Percentiles rank a stretch among this genome's conserved stretches.
Evolutionary conservation across 2,888 invertebrate genomes (phyloP).

Genomic region (Acanthoscelides obtectus): DNA sequence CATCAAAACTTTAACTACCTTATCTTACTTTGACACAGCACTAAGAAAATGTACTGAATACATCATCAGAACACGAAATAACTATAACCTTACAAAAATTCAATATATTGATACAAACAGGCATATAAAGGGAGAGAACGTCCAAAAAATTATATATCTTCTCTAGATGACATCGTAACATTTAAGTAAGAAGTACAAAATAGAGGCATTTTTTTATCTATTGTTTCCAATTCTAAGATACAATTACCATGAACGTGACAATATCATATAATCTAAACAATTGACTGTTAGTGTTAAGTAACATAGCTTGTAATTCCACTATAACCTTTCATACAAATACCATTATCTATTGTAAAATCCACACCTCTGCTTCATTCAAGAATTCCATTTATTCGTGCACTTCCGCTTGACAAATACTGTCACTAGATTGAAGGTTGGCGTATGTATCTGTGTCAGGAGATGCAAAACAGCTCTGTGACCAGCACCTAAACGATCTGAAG

Average conservation of each 20-base stretch:
- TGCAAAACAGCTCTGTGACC: not conserved
- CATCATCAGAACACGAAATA: too few species aligned
- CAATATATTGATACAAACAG: too few species aligned
- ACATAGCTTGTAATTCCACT: not conserved
- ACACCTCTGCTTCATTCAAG: not conserved
- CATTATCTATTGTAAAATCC: not conserved
- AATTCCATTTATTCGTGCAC: not conserved
- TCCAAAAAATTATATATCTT: too few species aligned
- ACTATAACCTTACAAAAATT: too few species aligned
- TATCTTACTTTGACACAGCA: too few species aligned
- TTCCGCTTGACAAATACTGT: not conserved
- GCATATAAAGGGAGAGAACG: too few species aligned
- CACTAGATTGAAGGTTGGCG: not conserved
- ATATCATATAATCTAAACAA: not conserved
- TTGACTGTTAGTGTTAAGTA: not conserved
- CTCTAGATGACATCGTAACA: too few species aligned
- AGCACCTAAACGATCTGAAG: not conserved
- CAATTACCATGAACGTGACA: not conserved
- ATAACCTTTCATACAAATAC: not conserved
- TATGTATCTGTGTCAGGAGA: not conserved
- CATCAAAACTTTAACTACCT: too few species aligned
- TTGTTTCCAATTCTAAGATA: not conserved
- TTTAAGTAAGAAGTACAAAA: too few species aligned
- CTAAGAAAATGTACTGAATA: too few species aligned
- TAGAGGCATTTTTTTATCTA: too few species aligned